These are phyloP conservation scores for Tipula vernalis DNA, from an alignment of 2,888 invertebrate species.

Conservation along the genomic window DNA sequence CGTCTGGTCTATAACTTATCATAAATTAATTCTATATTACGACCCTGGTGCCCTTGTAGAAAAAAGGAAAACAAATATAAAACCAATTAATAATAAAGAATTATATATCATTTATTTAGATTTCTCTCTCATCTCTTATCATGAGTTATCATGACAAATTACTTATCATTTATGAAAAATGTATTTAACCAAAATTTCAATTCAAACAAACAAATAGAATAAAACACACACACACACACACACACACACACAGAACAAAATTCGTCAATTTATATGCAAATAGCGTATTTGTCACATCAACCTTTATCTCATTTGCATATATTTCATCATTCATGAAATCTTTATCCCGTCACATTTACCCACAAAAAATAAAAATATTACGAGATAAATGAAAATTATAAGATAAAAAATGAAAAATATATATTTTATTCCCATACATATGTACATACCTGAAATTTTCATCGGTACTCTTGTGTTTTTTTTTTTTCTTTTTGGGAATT, in stretches of 20 bases:
- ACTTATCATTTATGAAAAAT: neutral
- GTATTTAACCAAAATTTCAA: neutral
- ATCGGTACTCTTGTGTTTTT: neutral
- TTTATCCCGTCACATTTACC: neutral
- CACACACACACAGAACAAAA: neutral
- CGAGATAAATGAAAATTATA: neutral
- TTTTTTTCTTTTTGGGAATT: neutral
- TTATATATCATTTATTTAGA: neutral
- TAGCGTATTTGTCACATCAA: conserved; percentile 10
- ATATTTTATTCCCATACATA: neutral
- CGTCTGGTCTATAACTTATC: neutral
- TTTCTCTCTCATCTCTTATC: neutral
- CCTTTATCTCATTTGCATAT: neutral
- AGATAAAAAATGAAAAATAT: neutral
- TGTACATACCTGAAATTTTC: neutral
- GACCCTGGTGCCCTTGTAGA: neutral
- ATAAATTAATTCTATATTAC: neutral
- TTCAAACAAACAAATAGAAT: neutral
- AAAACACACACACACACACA: neutral
- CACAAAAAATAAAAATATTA: neutral
- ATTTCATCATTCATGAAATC: conserved; percentile 9
- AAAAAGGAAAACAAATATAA: neutral
- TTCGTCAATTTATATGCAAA: conserved; percentile 9
- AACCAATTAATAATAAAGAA: neutral
- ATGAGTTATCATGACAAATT: neutral